Conservation (phyloP, 1,140 invertebrate species). For the Steinernema khuongi region DNA sequence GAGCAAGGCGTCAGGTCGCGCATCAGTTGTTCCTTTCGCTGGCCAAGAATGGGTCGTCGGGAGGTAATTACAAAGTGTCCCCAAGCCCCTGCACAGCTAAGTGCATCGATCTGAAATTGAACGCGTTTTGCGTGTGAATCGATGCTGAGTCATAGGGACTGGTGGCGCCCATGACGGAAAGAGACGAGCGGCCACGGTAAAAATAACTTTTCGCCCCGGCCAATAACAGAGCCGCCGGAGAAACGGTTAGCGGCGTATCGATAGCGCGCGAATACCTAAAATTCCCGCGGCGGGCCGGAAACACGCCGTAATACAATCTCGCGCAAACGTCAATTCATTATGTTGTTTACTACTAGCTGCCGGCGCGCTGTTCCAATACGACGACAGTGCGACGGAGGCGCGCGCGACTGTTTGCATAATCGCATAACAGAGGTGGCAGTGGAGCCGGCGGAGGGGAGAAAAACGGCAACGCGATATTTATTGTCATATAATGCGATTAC, state of each 20-base stretch:
- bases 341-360: background rate
- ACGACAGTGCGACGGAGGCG: background rate
- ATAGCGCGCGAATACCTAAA: too few relatives aligned
- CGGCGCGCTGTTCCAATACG: background rate
- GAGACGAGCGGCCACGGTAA: background rate
- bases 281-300: too few relatives aligned
- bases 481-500: constrained; percentile 12
- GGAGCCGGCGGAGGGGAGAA: background rate
- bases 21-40: background rate
- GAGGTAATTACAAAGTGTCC: background rate
- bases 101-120: constrained; percentile 11
- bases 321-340: too few relatives aligned
- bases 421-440: background rate
- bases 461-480: background rate
- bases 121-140: background rate
- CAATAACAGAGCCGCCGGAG: too few relatives aligned
- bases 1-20: background rate
- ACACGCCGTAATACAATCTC: too few relatives aligned
- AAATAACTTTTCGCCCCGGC: too few relatives aligned
- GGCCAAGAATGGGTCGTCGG: background rate
- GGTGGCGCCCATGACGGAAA: background rate
- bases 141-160: background rate
- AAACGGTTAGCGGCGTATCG: too few relatives aligned
- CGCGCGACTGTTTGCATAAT: background rate
- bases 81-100: background rate